phyloP scores from a whole-genome alignment of 2,888 invertebrate species.

The Pheosia gnoma region DNA sequence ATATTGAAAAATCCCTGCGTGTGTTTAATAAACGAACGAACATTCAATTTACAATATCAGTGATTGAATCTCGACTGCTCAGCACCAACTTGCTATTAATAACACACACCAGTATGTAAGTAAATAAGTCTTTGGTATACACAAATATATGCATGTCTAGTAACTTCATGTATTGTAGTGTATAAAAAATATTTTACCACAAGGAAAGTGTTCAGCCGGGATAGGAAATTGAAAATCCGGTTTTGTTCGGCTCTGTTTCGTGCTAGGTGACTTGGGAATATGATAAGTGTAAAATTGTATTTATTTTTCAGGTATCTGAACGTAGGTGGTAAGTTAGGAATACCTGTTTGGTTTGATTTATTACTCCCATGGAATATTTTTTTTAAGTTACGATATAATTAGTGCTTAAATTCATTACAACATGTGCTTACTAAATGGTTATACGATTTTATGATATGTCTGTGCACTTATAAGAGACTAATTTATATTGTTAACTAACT shows the following conservation, averaged over 20 bases:
- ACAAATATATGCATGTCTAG: background rate
- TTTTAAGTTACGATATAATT: too few species aligned
- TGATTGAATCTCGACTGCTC: background rate
- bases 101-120: background rate
- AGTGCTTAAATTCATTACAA: too few species aligned
- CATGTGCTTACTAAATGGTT: too few species aligned
- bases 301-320: background rate
- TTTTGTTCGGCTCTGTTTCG: slow-evolving; percentile 34
- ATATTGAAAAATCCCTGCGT: background rate
- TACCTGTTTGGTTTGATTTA: background rate
- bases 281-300: slow-evolving; percentile 26
- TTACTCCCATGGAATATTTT: background rate
- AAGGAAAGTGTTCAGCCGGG: slow-evolving; percentile 41
- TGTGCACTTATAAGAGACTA: too few species aligned
- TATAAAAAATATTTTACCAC: slow-evolving; percentile 30
- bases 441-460: too few species aligned
- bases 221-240: slow-evolving; percentile 52
- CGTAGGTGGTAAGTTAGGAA: background rate
- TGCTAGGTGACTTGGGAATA: slow-evolving; percentile 24
- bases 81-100: background rate
- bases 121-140: background rate
- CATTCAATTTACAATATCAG: slow-evolving; percentile 5
- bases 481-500: too few species aligned
- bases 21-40: background rate
- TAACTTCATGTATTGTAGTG: slow-evolving; percentile 10